Evolutionary conservation across 2,888 invertebrate genomes (phyloP), one percentile per base, ranked within the genome.

Genomic region (Caenorhabditis afra): DNA sequence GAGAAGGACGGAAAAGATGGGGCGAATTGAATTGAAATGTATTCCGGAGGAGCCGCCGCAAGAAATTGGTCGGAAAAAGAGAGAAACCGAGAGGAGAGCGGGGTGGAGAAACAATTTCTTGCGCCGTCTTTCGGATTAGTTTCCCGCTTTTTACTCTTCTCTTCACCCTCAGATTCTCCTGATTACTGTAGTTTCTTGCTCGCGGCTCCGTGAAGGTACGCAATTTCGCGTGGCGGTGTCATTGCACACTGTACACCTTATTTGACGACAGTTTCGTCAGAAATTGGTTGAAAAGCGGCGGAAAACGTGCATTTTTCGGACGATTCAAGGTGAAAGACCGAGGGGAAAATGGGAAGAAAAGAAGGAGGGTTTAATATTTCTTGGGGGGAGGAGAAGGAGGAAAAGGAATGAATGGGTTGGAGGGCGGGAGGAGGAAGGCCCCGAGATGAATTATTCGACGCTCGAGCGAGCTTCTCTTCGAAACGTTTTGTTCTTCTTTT

Each of bases 91-190:
- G 41, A 44, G 59, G 66, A n/a, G n/a, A n/a, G n/a, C n/a, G n/a
- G n/a, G n/a, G n/a, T n/a, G n/a, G n/a, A n/a, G n/a, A 75, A 65
- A 74, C 74, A 71, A 71, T 71, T 71, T 71, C 71, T 68, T n/a
- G n/a, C 49, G 44, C 44, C 39, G 14, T 47, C n/a, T 10, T 59
- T 23, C 55, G 70, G 70, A 71, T 71, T 71, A 71, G 70, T 62
- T 61, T 45, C 47, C 20, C 45, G 45, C 61, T 61, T 70, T 62
- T 62, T 53, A 61, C 52, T 47, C 55, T 45, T 71, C 50, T 45
- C 12, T 50, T 50, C 50, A 5, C 14, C 4, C 14, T 41, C 11
- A 14, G 3, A 3, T 11, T 41, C 41, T 41, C 14, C 7, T 11
- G 29, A 29, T 29, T 29, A 29, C 29, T 29, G 29, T 29, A 7